Percentiles rank a stretch among this genome's conserved stretches.
phyloP scores from a whole-genome alignment of 2,113 vertebrate species.

The Cettia cetti region DNA sequence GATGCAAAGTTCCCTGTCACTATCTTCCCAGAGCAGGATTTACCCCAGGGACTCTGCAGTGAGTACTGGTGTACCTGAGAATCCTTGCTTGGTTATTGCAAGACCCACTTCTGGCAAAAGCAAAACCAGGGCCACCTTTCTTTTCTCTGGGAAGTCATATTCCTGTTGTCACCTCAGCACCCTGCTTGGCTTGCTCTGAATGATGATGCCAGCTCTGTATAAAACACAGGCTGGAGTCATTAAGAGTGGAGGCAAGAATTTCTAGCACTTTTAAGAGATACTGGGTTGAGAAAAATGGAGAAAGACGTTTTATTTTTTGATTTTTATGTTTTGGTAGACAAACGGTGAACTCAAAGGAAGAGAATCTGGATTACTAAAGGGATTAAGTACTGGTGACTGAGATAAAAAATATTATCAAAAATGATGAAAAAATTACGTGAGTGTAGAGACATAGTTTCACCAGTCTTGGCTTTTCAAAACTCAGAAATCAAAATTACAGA shows the following conservation, averaged over 20 bases:
- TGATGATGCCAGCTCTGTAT: not conserved
- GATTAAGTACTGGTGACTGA: not conserved
- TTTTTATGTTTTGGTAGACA: not conserved
- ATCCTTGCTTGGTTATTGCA: not conserved
- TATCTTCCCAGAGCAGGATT: not conserved
- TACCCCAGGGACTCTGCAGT: not conserved
- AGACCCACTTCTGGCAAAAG: not conserved
- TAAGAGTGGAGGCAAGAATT: not conserved
- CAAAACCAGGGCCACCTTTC: not conserved
- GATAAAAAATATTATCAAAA: not conserved
- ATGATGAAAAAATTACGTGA: not conserved
- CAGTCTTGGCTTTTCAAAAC: not conserved
- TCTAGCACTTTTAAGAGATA: not conserved
- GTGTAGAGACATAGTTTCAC: not conserved
- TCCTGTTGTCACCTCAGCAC: not conserved
- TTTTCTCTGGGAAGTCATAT: fast-evolving
- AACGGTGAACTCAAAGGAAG: not conserved
- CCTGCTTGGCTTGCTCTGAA: not conserved
- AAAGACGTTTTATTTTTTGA: not conserved
- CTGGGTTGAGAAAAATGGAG: not conserved
- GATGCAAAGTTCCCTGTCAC: not conserved
- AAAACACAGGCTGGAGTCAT: not conserved
- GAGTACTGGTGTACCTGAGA: not conserved
- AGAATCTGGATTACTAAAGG: not conserved
- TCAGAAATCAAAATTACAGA: not conserved